Conservation (phyloP, 2,113 vertebrate genomes). For the Microcebus lehilahytsara region DNA sequence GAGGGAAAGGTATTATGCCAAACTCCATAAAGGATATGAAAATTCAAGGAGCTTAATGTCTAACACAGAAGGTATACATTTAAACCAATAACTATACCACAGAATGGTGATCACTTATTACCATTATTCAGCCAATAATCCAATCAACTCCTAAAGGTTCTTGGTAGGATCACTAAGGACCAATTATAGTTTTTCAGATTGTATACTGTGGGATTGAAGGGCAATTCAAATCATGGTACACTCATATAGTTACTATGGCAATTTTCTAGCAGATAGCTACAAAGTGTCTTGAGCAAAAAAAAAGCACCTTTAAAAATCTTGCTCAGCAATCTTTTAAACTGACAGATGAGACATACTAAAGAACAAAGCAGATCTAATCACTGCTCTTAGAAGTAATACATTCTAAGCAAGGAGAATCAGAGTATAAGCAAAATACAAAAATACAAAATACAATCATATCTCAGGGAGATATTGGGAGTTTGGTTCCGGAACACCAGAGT, state of each 20-base stretch:
- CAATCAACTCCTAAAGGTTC: not conserved
- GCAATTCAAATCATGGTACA: not conserved
- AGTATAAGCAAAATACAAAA: not conserved
- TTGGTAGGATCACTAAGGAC: not conserved
- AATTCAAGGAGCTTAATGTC: not conserved
- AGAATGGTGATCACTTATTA: not conserved
- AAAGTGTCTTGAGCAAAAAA: not conserved
- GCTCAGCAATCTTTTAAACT: not conserved
- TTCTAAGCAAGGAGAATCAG: not conserved
- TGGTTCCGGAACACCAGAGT: not conserved
- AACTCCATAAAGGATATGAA: not conserved
- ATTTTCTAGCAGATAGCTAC: not conserved
- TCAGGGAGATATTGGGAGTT: not conserved
- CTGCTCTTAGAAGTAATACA: not conserved
- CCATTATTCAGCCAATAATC: not conserved
- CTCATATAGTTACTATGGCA: not conserved
- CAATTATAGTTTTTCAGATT: not conserved
- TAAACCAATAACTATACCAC: not conserved
- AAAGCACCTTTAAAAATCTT: not conserved
- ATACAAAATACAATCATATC: not conserved
- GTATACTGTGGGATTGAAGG: not conserved
- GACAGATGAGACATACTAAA: not conserved
- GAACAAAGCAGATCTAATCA: not conserved
- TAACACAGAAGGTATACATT: not conserved
- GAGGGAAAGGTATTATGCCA: not conserved